Evolutionary conservation across 2,888 invertebrate genomes (phyloP), one percentile per base, ranked within the genome.

Genomic region (Xylophagus ater): DNA sequence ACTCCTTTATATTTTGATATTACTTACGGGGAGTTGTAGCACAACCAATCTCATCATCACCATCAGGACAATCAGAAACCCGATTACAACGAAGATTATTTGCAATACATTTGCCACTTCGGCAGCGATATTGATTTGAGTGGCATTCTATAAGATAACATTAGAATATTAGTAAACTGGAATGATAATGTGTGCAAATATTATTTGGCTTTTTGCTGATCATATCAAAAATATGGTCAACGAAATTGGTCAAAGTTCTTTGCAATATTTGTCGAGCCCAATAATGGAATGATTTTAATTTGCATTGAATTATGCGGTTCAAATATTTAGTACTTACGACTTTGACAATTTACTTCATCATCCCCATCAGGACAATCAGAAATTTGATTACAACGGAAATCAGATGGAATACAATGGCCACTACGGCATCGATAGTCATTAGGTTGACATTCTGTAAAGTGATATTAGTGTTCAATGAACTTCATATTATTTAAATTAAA

Each of bases 401-500:
- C 58, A 28, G 50, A 53, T 25, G 71, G 68, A 46, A 81, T 72
- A 59, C 81, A 81, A 18, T 59, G 56, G 4, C 73, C 72, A 59
- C 72, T 73, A 42, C 60, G 61, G 56, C 83, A 83, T 44, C 65
- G 68, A 60, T 71, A 78, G 54, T 81, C 70, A 37, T 65, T 62
- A 2, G 59, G 26, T 2, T 53, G 56, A 53, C 81, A 80, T 29
- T 62, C 71, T 70, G 60, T 6, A 62, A 59, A 44, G 42, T 37
- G n/a, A n/a, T n/a, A n/a, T n/a, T n/a, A n/a, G n/a, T n/a, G n/a
- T n/a, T n/a, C n/a, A n/a, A n/a, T n/a, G n/a, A n/a, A n/a, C n/a
- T n/a, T n/a, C n/a, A n/a, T n/a, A n/a, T n/a, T n/a, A n/a, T n/a
- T n/a, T n/a, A n/a, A n/a, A n/a, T n/a, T n/a, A n/a, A n/a, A n/a